Evolutionary conservation across 1,140 invertebrate genomes (phyloP).

Genomic region (Sitobion miscanthi): DNA sequence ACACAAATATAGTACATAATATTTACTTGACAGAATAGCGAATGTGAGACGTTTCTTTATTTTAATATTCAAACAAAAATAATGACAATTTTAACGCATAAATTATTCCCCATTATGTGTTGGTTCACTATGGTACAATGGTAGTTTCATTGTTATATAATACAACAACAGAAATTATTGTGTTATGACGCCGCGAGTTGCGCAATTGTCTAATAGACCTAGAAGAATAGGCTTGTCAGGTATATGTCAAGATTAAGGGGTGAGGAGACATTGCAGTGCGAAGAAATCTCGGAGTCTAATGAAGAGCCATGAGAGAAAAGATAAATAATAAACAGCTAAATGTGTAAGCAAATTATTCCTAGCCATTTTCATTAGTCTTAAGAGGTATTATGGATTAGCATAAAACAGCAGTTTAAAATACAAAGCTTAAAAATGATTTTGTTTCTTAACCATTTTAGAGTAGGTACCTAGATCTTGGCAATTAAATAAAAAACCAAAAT

Average conservation of each 20-base stretch:
- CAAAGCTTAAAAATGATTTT: neutral
- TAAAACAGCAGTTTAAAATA: neutral
- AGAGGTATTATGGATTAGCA: neutral
- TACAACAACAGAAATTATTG: slow-evolving; percentile 12
- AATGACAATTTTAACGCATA: neutral
- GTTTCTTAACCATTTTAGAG: neutral
- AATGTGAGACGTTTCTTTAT: neutral
- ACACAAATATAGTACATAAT: neutral
- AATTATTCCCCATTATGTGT: neutral
- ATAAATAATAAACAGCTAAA: slow-evolving; percentile 31
- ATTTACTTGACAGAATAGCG: neutral
- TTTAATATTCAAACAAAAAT: neutral
- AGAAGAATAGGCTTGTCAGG: slow-evolving; percentile 39
- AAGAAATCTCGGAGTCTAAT: slow-evolving; percentile 16
- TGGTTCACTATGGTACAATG: neutral
- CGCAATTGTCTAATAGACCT: slow-evolving; percentile 10
- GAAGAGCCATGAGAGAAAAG: slow-evolving; percentile 3
- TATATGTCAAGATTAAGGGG: slow-evolving; percentile 15
- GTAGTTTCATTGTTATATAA: neutral
- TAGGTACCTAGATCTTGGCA: neutral
- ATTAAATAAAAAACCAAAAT: neutral
- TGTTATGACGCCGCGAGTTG: neutral
- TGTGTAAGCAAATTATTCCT: neutral
- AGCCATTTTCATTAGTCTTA: neutral
- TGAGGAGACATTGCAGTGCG: neutral